Percentiles rank a stretch among this genome's conserved stretches.
Conservation (phyloP, 2,113 vertebrate species). For the Hemicordylus capensis region DNA sequence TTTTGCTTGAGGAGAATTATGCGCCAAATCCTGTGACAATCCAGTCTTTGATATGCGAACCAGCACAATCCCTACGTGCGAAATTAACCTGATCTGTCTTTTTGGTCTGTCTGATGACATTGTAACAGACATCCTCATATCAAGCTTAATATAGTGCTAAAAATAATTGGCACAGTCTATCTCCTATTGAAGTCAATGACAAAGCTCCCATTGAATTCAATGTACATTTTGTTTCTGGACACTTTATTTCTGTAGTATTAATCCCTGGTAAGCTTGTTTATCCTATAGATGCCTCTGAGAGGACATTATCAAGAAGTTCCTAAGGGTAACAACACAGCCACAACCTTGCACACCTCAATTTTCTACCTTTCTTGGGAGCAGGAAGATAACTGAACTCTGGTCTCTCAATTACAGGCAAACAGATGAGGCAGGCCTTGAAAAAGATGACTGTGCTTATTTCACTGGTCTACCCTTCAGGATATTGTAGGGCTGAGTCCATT, state of each 20-base stretch:
- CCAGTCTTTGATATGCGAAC: not conserved
- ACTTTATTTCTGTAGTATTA: not conserved
- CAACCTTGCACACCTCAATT: not conserved
- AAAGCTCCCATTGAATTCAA: not conserved
- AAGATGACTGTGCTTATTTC: not conserved
- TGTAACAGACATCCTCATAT: not conserved
- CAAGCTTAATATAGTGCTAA: not conserved
- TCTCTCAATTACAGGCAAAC: constrained; percentile 2
- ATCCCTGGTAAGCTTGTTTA: not conserved
- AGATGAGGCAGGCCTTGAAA: not conserved
- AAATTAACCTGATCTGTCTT: not conserved
- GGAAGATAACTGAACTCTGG: not conserved
- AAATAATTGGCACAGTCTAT: not conserved
- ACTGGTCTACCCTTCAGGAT: not conserved
- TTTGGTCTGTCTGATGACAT: not conserved
- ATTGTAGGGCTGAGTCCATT: not conserved
- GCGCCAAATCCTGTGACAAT: not conserved
- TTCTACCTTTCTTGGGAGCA: not conserved
- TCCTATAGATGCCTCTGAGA: not conserved
- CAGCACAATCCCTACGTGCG: not conserved
- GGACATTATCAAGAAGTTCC: not conserved
- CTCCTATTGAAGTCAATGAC: not conserved
- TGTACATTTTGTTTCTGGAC: not conserved
- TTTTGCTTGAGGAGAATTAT: not conserved
- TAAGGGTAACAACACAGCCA: constrained; percentile 14